Percentiles rank a stretch among this genome's conserved stretches.
These are phyloP conservation scores for Tragelaphus oryx DNA, from an alignment of 2,797 vertebrate species.

Conservation along the genomic window DNA sequence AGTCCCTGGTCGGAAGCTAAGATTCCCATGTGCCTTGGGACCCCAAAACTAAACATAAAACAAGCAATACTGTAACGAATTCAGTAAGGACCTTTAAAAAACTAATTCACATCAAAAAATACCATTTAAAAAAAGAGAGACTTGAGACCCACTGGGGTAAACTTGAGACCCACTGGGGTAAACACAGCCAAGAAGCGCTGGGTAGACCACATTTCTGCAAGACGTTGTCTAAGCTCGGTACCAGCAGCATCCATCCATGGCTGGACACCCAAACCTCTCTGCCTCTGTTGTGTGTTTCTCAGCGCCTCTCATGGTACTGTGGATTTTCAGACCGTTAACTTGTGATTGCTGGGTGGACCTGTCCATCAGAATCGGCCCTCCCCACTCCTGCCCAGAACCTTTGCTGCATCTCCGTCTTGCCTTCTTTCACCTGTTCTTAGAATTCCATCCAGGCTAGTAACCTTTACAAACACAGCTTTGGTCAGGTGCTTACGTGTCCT, in stretches of 20 bases:
- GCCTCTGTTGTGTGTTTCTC: not conserved
- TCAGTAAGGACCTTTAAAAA: not conserved
- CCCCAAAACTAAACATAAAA: not conserved
- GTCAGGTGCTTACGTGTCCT: not conserved
- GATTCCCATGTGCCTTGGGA: not conserved
- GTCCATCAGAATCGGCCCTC: accelerated
- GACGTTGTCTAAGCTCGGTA: not conserved
- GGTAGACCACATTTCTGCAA: not conserved
- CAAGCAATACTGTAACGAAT: not conserved
- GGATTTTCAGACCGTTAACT: accelerated
- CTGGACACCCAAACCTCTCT: accelerated
- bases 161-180: not conserved
- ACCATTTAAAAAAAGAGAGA: not conserved
- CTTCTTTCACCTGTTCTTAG: not conserved
- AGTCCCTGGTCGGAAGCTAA: not conserved
- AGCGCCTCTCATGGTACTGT: not conserved
- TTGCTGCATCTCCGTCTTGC: not conserved
- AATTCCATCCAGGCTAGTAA: not conserved
- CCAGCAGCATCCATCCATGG: accelerated
- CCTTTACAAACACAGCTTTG: not conserved
- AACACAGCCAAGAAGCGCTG: not conserved
- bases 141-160: not conserved
- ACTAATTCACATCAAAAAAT: not conserved
- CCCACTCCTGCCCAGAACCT: accelerated
- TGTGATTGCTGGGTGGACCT: not conserved